Percentiles rank a stretch among this genome's conserved stretches.
These are phyloP conservation scores for Oncorhynchus clarkii DNA, from an alignment of 2,113 vertebrate species.

Conservation along the genomic window DNA sequence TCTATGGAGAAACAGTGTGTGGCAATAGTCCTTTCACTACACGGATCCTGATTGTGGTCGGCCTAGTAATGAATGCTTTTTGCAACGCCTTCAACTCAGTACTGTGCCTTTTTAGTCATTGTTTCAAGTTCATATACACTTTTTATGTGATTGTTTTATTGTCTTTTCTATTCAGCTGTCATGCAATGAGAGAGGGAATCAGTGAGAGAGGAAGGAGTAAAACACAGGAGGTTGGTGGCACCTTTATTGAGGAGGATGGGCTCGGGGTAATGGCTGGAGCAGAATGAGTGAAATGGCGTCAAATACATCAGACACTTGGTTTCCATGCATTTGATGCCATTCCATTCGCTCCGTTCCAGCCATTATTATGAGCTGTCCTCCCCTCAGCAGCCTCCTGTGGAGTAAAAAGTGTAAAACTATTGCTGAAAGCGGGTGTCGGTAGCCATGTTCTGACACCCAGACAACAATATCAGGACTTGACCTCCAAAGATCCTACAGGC, in stretches of 20 bases:
- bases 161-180: neutral
- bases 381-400: no score
- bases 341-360: no score
- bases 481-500: neutral
- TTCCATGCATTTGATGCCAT: no score
- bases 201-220: neutral
- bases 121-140: neutral
- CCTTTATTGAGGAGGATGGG: no score
- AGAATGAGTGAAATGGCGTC: no score
- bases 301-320: no score
- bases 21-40: neutral
- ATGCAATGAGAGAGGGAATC: neutral
- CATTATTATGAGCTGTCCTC: no score
- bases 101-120: constrained; percentile 11
- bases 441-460: neutral
- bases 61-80: neutral
- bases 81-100: neutral
- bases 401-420: neutral
- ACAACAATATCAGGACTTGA: neutral
- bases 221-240: no score
- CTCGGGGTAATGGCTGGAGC: no score
- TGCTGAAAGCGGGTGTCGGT: neutral
- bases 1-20: neutral
- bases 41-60: neutral
- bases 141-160: constrained; percentile 5